Conservation (phyloP, 2,888 invertebrate genomes). For the Zygothrica quintamaculata region DNA sequence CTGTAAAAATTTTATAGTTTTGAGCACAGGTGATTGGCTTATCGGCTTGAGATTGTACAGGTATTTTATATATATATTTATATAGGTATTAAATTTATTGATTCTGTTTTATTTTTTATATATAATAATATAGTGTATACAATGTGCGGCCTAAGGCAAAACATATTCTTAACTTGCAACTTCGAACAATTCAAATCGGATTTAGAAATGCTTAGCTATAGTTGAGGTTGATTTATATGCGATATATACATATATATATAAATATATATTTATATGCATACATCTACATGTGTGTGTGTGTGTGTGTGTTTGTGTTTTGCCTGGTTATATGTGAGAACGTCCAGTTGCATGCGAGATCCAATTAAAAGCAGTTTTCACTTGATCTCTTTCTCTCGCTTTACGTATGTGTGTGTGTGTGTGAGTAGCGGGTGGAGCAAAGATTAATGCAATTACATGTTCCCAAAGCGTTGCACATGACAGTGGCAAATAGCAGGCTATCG, state of each 20-base stretch:
- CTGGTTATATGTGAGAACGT: constrained; percentile 52
- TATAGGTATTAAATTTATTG: no score
- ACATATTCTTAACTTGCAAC: not conserved
- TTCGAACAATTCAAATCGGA: constrained; percentile 14
- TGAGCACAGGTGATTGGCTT: no score
- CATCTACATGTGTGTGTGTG: not conserved
- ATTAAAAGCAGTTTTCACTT: constrained; percentile 64
- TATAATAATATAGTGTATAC: constrained; percentile 11
- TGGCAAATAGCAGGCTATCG: not conserved
- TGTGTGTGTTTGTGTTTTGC: constrained; percentile 9
- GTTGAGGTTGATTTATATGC: constrained; percentile 47
- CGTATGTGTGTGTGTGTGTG: constrained; percentile 1
- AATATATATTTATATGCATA: not conserved
- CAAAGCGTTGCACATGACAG: constrained; percentile 41
- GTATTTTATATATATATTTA: no score
- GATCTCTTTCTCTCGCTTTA: no score
- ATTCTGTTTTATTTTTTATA: no score
- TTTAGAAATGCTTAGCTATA: constrained; percentile 37
- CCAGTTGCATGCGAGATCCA: constrained; percentile 54
- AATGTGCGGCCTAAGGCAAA: not conserved
- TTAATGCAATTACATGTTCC: constrained; percentile 69
- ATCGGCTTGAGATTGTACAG: no score
- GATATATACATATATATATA: no score
- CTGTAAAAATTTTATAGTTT: not conserved
- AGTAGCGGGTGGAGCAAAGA: constrained; percentile 41